Conservation (phyloP, 2,797 vertebrate species). For the Nannoperca australis region DNA sequence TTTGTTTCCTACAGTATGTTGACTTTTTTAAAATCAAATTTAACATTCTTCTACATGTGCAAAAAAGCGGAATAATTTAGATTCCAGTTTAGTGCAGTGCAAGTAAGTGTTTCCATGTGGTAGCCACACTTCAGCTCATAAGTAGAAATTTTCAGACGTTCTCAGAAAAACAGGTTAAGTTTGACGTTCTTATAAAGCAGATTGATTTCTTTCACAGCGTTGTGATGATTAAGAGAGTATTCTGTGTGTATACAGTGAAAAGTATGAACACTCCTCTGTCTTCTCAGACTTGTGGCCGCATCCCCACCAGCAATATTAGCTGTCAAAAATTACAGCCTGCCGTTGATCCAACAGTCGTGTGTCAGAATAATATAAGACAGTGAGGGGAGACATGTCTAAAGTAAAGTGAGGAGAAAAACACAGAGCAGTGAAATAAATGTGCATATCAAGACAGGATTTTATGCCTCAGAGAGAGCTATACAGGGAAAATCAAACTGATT, state of each 20-base stretch:
- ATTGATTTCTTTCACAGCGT: background rate
- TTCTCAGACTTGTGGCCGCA: conserved; percentile 40
- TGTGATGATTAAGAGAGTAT: conserved; percentile 28
- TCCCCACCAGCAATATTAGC: conserved; percentile 39
- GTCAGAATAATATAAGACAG: conserved; percentile 48
- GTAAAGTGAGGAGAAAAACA: conserved; percentile 58
- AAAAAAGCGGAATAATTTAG: conserved; percentile 21
- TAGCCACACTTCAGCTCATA: background rate
- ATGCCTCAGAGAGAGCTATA: conserved; percentile 63
- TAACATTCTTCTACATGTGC: conserved; percentile 1
- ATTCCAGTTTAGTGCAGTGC: background rate
- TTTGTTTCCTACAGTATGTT: background rate
- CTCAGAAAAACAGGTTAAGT: conserved; percentile 6
- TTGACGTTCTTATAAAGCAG: background rate
- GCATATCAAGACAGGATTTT: conserved; percentile 76
- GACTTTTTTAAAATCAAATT: conserved; percentile 25
- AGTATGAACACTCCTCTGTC: conserved; percentile 10
- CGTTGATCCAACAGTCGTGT: conserved; percentile 60
- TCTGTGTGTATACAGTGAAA: conserved; percentile 18
- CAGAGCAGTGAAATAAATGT: conserved; percentile 67
- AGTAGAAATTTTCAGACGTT: background rate
- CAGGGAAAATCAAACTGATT: conserved; percentile 78
- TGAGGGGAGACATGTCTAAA: conserved; percentile 33
- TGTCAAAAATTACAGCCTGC: conserved; percentile 65
- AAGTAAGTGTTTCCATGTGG: background rate